Conservation (phyloP, 2,888 invertebrate genomes). For the Cosmia pyralina region DNA sequence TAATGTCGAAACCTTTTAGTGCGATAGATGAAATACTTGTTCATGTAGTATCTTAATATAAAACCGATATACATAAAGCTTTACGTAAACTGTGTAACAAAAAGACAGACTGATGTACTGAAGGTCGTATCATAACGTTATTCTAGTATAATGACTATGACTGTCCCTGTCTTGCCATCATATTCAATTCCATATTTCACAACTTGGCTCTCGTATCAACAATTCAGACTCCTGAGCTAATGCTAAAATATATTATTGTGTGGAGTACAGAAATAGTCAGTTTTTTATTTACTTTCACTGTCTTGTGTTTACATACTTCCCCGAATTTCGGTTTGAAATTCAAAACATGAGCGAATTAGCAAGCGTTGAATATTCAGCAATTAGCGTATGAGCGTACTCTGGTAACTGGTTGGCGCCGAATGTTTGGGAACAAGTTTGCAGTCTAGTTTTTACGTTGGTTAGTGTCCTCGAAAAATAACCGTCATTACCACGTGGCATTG, state of each 20-base stretch:
- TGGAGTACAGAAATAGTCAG: constrained; percentile 62
- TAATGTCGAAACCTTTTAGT: constrained; percentile 63
- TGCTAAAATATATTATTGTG: constrained; percentile 65
- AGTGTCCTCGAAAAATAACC: constrained; percentile 88
- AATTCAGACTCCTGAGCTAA: constrained; percentile 64
- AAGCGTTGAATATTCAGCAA: constrained; percentile 69
- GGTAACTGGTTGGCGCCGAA: constrained; percentile 58
- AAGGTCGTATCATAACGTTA: constrained; percentile 33
- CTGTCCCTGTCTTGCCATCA: constrained; percentile 56
- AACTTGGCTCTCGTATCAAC: constrained; percentile 66
- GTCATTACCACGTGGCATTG: constrained; percentile 76
- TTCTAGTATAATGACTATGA: constrained; percentile 53
- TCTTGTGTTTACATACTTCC: constrained; percentile 61
- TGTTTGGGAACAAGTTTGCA: constrained; percentile 78
- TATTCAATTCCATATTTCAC: constrained; percentile 72
- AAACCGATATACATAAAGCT: constrained; percentile 11
- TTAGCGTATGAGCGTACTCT: constrained; percentile 49
- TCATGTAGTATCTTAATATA: constrained; percentile 20
- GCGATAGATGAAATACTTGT: constrained; percentile 33
- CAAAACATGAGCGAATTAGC: constrained; percentile 70
- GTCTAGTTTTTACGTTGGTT: constrained; percentile 80
- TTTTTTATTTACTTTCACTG: constrained; percentile 69
- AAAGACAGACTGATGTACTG: constrained; percentile 13
- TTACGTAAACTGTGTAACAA: constrained; percentile 4
- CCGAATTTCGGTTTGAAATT: constrained; percentile 61